phyloP scores from a whole-genome alignment of 2,797 vertebrate species.

The Coregonus sp. region DNA sequence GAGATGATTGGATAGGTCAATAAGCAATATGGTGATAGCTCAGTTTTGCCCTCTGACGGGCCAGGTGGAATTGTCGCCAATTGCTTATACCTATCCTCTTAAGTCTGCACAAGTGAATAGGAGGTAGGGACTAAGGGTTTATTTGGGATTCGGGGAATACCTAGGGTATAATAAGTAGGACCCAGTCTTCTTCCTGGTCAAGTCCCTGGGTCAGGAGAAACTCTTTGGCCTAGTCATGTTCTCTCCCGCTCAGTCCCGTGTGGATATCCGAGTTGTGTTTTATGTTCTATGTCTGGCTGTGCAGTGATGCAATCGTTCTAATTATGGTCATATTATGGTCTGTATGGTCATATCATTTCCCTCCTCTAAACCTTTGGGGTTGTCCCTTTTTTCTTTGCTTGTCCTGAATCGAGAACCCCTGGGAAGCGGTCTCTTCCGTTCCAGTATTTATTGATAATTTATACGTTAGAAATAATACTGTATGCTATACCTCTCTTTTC shows the following conservation, averaged over 20 bases:
- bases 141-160: neutral
- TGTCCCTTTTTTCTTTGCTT: neutral
- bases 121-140: neutral
- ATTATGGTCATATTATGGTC: conserved; percentile 12
- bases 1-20: neutral
- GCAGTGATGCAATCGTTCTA: neutral
- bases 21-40: neutral
- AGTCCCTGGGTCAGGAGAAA: neutral
- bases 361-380: neutral
- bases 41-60: no score
- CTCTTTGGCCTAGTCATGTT: neutral
- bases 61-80: neutral
- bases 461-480: conserved; percentile 29
- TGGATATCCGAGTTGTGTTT: neutral
- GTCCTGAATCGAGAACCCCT: neutral
- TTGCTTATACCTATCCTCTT: neutral
- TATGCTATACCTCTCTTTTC: conserved; percentile 30
- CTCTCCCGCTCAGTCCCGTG: neutral
- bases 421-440: neutral
- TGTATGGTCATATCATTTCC: conserved; percentile 13
- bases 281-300: neutral
- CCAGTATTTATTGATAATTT: conserved; percentile 54
- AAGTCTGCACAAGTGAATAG: neutral
- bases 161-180: neutral
- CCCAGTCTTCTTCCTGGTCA: neutral